These are phyloP conservation scores for Antechinus stuartii DNA, from an alignment of 2,113 vertebrate genomes.

Conservation along the genomic window DNA sequence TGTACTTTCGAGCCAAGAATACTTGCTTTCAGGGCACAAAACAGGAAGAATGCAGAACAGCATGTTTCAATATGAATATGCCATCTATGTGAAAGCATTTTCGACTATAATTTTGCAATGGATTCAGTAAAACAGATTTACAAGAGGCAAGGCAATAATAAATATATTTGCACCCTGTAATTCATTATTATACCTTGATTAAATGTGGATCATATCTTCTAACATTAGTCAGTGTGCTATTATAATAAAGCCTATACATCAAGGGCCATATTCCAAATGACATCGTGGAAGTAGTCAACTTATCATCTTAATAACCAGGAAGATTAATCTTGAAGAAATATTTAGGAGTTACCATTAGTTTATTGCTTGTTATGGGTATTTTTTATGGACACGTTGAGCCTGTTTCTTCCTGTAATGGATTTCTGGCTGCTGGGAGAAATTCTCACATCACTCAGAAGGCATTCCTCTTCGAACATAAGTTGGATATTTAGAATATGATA, in stretches of 20 bases:
- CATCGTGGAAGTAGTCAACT: background rate
- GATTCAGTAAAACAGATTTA: background rate
- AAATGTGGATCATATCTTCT: background rate
- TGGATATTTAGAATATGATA: background rate
- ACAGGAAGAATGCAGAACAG: background rate
- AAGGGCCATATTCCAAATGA: background rate
- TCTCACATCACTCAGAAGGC: background rate
- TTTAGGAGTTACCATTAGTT: slow-evolving; percentile 3
- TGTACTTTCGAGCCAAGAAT: background rate
- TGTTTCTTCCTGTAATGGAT: background rate
- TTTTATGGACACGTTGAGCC: background rate
- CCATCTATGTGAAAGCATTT: background rate
- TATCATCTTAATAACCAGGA: background rate
- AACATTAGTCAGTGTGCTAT: slow-evolving; percentile 1
- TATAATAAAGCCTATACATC: background rate
- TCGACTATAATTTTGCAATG: slow-evolving; percentile 5
- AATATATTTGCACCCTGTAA: background rate
- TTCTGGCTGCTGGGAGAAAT: background rate
- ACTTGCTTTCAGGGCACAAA: background rate
- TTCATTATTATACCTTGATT: slow-evolving; percentile 5
- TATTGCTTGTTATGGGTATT: background rate
- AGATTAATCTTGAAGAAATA: slow-evolving; percentile 5
- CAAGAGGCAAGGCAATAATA: background rate
- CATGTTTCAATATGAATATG: background rate
- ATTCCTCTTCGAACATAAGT: background rate